These are phyloP conservation scores for Aythya baeri DNA, from an alignment of 2,113 vertebrate species.

Conservation along the genomic window DNA sequence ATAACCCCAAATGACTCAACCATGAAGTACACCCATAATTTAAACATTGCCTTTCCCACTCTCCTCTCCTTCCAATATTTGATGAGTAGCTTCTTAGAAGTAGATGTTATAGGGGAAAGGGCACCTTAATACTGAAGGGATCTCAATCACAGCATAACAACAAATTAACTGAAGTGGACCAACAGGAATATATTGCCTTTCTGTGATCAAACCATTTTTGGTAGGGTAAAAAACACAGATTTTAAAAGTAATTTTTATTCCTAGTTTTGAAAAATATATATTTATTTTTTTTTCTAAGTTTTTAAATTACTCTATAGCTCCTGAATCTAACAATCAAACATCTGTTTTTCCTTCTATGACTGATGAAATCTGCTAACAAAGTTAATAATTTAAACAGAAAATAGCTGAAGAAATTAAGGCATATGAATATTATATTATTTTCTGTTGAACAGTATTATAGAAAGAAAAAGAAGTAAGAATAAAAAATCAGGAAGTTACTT, in stretches of 20 bases:
- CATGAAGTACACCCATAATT: neutral
- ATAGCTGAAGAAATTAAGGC: neutral
- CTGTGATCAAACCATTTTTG: neutral
- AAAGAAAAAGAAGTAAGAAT: neutral
- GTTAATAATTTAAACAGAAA: neutral
- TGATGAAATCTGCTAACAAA: neutral
- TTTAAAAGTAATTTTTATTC: neutral
- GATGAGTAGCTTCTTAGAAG: neutral
- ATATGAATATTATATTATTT: fast-evolving
- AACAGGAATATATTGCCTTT: neutral
- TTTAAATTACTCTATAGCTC: neutral
- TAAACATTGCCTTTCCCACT: neutral
- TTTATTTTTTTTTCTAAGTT: neutral
- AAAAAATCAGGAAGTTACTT: neutral
- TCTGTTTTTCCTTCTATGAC: neutral
- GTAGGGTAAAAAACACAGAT: neutral
- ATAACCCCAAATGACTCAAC: neutral
- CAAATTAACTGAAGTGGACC: neutral
- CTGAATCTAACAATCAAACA: neutral
- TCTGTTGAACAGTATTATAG: neutral
- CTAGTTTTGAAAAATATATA: neutral
- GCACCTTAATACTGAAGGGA: neutral
- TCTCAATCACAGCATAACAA: neutral
- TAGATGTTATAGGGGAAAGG: neutral
- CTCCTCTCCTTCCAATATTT: neutral